Percentiles rank a stretch among this genome's conserved stretches.
Conservation (phyloP, 2,888 invertebrate species). For the Heliconius sara region DNA sequence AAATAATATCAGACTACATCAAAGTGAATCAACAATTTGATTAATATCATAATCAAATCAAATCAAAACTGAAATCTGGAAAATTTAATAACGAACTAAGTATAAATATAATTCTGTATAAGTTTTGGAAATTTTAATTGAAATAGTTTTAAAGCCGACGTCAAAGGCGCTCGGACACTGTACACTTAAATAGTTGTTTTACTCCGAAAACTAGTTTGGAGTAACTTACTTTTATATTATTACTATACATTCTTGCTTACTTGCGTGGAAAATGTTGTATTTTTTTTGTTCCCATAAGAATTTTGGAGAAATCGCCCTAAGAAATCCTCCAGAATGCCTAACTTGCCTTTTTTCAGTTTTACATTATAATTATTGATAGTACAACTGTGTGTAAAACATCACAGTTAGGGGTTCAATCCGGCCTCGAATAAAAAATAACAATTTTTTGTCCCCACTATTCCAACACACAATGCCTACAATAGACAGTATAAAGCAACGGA, state of each 20-base stretch:
- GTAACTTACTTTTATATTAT: background rate
- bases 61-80: background rate
- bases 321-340: too few species aligned
- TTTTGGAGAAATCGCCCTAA: too few species aligned
- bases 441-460: too few species aligned
- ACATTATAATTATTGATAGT: too few species aligned
- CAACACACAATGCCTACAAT: too few species aligned
- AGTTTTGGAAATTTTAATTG: slow-evolving; percentile 52
- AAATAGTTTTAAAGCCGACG: slow-evolving; percentile 48
- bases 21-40: background rate
- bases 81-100: slow-evolving; percentile 32
- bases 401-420: too few species aligned
- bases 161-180: slow-evolving; percentile 46
- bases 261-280: too few species aligned
- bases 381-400: too few species aligned
- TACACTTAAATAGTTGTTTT: slow-evolving; percentile 32
- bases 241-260: too few species aligned
- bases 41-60: background rate
- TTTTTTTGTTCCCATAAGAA: too few species aligned
- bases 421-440: too few species aligned
- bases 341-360: too few species aligned
- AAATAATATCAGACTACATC: background rate
- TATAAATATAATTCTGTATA: slow-evolving; percentile 41
- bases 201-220: slow-evolving; percentile 32
- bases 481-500: background rate